phyloP scores from a whole-genome alignment of 2,888 invertebrate species.

The Trichogramma evanescens region DNA sequence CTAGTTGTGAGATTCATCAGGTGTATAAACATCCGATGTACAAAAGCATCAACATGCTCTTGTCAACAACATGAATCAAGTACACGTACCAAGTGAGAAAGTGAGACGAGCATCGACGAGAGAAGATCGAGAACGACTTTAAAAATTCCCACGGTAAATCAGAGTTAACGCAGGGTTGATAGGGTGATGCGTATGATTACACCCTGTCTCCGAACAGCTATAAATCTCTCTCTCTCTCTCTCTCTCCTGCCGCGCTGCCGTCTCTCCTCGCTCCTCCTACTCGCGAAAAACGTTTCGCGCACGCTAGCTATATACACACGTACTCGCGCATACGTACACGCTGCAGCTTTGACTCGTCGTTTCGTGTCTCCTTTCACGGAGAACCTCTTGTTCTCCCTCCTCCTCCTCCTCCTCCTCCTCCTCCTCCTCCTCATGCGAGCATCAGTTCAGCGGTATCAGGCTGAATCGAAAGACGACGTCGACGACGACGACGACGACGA shows the following conservation, averaged over 20 bases:
- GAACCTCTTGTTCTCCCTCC: not conserved
- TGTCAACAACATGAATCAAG: no score
- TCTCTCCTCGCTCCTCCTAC: conserved; percentile 27
- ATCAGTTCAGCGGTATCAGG: not conserved
- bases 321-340: not conserved
- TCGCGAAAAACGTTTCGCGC: conserved; percentile 14
- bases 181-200: conserved; percentile 48
- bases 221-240: conserved; percentile 39
- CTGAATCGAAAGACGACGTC: not conserved
- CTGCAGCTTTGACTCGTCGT: not conserved
- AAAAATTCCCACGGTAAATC: conserved; percentile 48
- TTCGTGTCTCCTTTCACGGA: not conserved
- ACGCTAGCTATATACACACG: not conserved
- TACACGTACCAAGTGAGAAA: not conserved
- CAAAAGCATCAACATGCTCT: no score
- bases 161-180: conserved; percentile 42
- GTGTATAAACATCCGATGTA: no score
- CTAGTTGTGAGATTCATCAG: no score
- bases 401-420: not conserved
- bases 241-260: conserved; percentile 25
- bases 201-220: conserved; percentile 45
- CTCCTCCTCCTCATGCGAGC: no score
- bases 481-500: not conserved
- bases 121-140: conserved; percentile 35
- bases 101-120: conserved; percentile 5